Conservation (phyloP, 2,888 invertebrate species). For the Chironomus riparius region DNA sequence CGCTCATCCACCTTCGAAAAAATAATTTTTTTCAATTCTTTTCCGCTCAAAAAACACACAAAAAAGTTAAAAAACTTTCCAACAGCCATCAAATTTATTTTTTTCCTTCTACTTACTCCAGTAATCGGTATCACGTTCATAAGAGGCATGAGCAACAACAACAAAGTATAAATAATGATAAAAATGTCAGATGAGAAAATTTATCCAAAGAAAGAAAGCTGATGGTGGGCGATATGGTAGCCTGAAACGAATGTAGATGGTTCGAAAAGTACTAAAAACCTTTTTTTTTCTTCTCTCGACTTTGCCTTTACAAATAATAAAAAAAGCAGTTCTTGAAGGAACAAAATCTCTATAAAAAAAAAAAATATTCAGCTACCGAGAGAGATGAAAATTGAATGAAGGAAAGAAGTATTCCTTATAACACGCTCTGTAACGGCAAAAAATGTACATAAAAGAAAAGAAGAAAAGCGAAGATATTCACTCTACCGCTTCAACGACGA, state of each 20-base stretch:
- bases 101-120: no score
- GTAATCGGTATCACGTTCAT: neutral
- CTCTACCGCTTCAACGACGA: neutral
- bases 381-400: neutral
- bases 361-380: neutral
- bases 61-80: no score
- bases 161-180: constrained; percentile 23
- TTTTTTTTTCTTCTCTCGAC: neutral
- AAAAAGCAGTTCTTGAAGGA: neutral
- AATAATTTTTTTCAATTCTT: no score
- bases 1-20: no score
- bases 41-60: no score
- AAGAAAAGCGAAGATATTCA: neutral
- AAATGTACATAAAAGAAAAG: neutral
- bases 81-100: no score
- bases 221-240: neutral
- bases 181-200: constrained; percentile 16
- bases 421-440: neutral
- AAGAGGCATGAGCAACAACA: neutral
- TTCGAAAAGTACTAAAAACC: neutral
- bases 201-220: neutral
- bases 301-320: neutral
- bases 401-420: neutral
- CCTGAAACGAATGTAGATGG: neutral
- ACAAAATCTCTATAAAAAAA: neutral